These are phyloP conservation scores for Sebastes wilsoni DNA, from an alignment of 2,797 vertebrate species.

Conservation along the genomic window DNA sequence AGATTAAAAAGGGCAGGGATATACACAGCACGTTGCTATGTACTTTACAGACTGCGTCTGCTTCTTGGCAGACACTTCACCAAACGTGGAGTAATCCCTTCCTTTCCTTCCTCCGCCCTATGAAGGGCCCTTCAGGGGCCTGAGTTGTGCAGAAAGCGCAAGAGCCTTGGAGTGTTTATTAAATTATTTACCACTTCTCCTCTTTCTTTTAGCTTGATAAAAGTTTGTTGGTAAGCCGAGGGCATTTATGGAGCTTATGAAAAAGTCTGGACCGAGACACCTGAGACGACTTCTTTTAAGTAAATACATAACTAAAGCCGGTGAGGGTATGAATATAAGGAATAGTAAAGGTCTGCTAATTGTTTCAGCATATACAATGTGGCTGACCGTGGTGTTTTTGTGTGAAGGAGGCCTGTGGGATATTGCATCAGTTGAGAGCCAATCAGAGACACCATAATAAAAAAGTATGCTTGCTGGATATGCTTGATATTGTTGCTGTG, in stretches of 20 bases:
- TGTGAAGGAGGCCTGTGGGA: conserved; percentile 11
- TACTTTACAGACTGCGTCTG: conserved; percentile 21
- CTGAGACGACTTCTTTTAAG: not conserved
- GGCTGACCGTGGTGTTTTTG: conserved; percentile 1
- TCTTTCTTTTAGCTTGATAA: conserved; percentile 1
- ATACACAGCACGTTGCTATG: conserved; percentile 15
- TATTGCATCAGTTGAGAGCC: not conserved
- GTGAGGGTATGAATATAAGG: not conserved
- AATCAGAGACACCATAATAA: not conserved
- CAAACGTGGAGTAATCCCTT: conserved; percentile 30
- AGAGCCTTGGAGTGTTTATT: conserved; percentile 23
- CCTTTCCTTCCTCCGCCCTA: conserved; percentile 7
- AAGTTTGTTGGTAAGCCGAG: conserved; percentile 23
- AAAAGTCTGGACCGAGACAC: conserved; percentile 13
- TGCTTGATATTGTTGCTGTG: not conserved
- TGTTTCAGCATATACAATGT: conserved; percentile 3
- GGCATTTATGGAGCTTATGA: conserved; percentile 23
- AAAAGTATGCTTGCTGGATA: not conserved
- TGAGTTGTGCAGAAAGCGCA: conserved; percentile 24
- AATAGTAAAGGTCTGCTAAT: not conserved
- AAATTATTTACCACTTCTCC: conserved; percentile 21
- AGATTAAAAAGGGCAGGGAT: conserved; percentile 45
- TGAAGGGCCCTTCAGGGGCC: conserved; percentile 23
- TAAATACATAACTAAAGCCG: not conserved
- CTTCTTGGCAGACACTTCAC: conserved; percentile 37